Base-by-base conservation (phyloP, 1,140 invertebrate species). In the Pseudomyrmex concolor region DNA sequence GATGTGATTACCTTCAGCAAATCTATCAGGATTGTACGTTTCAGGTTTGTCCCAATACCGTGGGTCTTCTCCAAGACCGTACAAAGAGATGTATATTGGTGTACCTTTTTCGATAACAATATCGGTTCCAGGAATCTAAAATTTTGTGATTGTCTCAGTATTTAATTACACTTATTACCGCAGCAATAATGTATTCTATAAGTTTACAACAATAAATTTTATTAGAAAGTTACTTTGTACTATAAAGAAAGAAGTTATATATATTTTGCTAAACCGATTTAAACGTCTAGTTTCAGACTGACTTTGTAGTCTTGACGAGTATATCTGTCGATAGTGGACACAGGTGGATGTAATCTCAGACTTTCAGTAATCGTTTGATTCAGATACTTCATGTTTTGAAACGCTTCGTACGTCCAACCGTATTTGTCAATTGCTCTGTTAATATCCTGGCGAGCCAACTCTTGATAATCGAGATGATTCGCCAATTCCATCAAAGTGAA, bases 401-500 rank as follows among this genome's bases (percentile, higher is more conserved):
- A 25, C 1, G 64, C 54, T 10, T 91, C 91, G 12, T 90, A 91
- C 3, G 78, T 88, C 15, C 90, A 45, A 43, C 73, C 71, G 4
- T 88, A 34, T 1, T 92, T 62, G 0, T 82, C 74, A 13, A 95
- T 86, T 12, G 91, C 86, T 12, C 91, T 82, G 12, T 95, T 90
- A 9, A 97, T 95, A 92, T 97, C 96, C 66, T 95, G 86, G 25
- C 94, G 93, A 0, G 96, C 57, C 77, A 92, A 93, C 17, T 95
- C 86, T 25, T 92, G 90, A 22, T 88, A 83, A 0, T 85, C 64
- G 5, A 86, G 84, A 62, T 91, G 9, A 15, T 87, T 90, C 0
- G 91, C 94, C 4, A 96, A 86, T 45, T 92, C 91, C 70, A 92
- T 94, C 1, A 94, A 67, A 0, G 92, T 85, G 34, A 92, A 93